Conservation (phyloP, 1,140 invertebrate genomes). For the Meloidogyne chitwoodi region DNA sequence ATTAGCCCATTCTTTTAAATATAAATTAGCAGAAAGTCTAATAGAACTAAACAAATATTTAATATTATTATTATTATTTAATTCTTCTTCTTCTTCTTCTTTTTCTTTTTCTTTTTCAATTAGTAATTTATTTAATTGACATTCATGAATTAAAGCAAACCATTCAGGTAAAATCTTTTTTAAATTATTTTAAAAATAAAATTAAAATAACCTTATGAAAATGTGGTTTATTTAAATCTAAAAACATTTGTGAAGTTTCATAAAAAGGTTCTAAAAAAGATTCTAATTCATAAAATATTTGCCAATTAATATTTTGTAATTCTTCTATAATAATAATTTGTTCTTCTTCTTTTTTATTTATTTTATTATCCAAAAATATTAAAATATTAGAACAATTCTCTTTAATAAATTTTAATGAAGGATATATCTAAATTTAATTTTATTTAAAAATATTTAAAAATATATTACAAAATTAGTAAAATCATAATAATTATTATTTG, state of each 20-base stretch:
- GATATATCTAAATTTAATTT: slow-evolving; percentile 4
- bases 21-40: slow-evolving; percentile 15
- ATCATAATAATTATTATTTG: background rate
- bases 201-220: slow-evolving; percentile 25
- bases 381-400: background rate
- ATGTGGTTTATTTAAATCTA: slow-evolving; percentile 33
- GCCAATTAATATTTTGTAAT: slow-evolving; percentile 28
- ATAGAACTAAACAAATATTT: slow-evolving; percentile 5
- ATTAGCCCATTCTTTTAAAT: slow-evolving; percentile 34
- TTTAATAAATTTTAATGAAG: slow-evolving; percentile 7
- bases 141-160: slow-evolving; percentile 42
- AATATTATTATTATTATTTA: background rate
- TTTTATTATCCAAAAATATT: slow-evolving; percentile 5
- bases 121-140: slow-evolving; percentile 2
- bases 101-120: background rate
- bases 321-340: slow-evolving; percentile 1
- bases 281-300: slow-evolving; percentile 28
- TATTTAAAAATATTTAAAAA: background rate
- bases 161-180: slow-evolving; percentile 40
- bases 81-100: background rate
- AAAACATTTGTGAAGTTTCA: slow-evolving; percentile 38
- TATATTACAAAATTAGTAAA: background rate
- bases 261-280: slow-evolving; percentile 42
- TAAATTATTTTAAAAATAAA: background rate
- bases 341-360: background rate